Conservation (phyloP, 2,888 invertebrate genomes). For the Erebia palarica region DNA sequence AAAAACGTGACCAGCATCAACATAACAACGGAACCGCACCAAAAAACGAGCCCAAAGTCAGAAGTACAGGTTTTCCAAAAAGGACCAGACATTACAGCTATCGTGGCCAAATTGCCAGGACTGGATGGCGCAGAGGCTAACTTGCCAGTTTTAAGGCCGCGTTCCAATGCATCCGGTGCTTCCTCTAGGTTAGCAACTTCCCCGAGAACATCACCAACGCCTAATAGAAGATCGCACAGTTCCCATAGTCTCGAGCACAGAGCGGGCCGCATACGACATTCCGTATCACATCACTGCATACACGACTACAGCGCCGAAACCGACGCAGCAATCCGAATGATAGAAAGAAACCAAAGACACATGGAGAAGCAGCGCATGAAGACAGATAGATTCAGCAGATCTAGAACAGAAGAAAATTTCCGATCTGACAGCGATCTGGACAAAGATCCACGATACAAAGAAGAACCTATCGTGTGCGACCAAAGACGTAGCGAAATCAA, state of each 20-base stretch:
- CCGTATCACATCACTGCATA: constrained; percentile 75
- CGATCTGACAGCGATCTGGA: constrained; percentile 71
- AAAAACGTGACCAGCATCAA: constrained; percentile 88
- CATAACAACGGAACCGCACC: constrained; percentile 82
- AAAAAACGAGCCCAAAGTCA: constrained; percentile 71
- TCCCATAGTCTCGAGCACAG: constrained; percentile 76
- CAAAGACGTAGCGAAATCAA: constrained; percentile 64
- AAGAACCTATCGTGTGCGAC: constrained; percentile 50
- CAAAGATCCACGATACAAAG: constrained; percentile 48
- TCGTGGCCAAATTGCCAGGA: constrained; percentile 85
- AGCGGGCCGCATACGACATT: constrained; percentile 68
- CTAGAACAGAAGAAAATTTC: constrained; percentile 69
- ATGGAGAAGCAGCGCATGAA: constrained; percentile 82
- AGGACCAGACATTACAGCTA: constrained; percentile 89
- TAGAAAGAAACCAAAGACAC: constrained; percentile 83
- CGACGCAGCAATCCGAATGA: constrained; percentile 80
- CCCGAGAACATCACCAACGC: constrained; percentile 59
- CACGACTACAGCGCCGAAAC: constrained; percentile 84
- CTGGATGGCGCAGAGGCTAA: constrained; percentile 72
- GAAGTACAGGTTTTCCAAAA: constrained; percentile 88
- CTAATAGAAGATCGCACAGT: constrained; percentile 69
- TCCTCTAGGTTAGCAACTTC: constrained; percentile 77
- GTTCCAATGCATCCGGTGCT: constrained; percentile 81
- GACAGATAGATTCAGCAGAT: constrained; percentile 65
- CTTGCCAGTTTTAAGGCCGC: constrained; percentile 77